phyloP scores from a whole-genome alignment of 2,797 vertebrate genomes.

The Borostomias antarcticus region DNA sequence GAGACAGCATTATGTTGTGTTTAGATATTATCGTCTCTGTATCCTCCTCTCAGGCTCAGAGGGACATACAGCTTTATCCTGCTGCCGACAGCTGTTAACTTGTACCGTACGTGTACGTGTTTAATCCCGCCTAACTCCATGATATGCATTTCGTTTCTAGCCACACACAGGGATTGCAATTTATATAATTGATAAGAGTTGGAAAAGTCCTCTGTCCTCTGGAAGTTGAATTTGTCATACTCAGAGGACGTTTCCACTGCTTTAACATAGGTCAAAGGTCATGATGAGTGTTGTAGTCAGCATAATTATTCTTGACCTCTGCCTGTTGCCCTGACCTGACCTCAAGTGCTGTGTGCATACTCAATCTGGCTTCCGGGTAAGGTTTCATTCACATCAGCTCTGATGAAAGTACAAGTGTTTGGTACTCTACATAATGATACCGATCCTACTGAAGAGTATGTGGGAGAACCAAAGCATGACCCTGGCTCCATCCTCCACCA shows the following conservation, averaged over 20 bases:
- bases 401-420: too few relatives aligned
- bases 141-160: constrained; percentile 54
- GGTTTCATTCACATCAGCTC: too few relatives aligned
- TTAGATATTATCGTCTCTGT: constrained; percentile 15
- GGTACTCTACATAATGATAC: too few relatives aligned
- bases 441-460: too few relatives aligned
- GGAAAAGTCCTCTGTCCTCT: constrained; percentile 29
- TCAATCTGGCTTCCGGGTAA: too few relatives aligned
- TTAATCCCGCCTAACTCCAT: constrained; percentile 62
- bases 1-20: background rate
- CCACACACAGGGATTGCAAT: constrained; percentile 46
- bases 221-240: constrained; percentile 1
- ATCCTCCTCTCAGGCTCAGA: constrained; percentile 41
- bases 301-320: background rate
- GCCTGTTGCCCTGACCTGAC: background rate
- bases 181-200: constrained; percentile 15
- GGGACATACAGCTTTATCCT: constrained; percentile 45
- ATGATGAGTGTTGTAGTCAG: background rate
- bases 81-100: constrained; percentile 59
- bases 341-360: constrained; percentile 5
- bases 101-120: too few relatives aligned
- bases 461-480: too few relatives aligned
- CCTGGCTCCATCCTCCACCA: too few relatives aligned
- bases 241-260: background rate
- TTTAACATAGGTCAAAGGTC: background rate